Conservation (phyloP, 1,140 invertebrate species). For the Aphelenchoides fujianensis region DNA sequence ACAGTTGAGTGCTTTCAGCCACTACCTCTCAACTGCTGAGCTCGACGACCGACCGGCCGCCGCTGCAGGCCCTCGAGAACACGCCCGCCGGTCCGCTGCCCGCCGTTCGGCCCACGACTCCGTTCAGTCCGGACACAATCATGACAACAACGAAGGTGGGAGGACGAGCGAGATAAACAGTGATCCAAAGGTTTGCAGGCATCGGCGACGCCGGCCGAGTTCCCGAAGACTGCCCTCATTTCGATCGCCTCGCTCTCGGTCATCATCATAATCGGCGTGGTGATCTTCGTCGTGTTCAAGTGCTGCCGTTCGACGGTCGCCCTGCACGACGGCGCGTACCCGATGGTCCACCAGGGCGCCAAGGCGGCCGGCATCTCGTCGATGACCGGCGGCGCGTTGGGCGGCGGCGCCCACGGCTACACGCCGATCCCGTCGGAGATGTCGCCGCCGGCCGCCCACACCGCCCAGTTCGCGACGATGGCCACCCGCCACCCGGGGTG, state of each 20-base stretch:
- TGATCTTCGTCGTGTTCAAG: conserved; percentile 51
- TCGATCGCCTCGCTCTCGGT: conserved; percentile 38
- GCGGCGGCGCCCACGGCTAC: conserved; percentile 32
- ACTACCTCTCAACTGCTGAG: neutral
- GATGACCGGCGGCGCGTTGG: conserved; percentile 1
- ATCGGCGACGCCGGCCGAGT: conserved; percentile 28
- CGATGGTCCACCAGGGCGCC: conserved; percentile 37
- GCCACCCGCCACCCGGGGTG: neutral
- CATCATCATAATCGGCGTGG: conserved; percentile 41
- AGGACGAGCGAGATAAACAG: neutral
- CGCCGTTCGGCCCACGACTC: conserved; percentile 29
- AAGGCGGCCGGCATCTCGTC: conserved; percentile 18
- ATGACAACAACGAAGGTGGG: conserved; percentile 20
- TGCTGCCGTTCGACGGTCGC: conserved; percentile 27
- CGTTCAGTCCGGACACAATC: conserved; percentile 13
- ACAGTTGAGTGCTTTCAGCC: conserved; percentile 14
- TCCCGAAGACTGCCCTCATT: conserved; percentile 45
- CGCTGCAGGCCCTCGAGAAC: conserved; percentile 29
- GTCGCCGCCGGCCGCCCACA: conserved; percentile 31
- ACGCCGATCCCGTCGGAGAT: conserved; percentile 48
- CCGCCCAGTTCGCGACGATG: conserved; percentile 9
- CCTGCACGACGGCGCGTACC: conserved; percentile 33
- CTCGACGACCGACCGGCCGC: neutral
- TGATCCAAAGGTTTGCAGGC: conserved; percentile 21
- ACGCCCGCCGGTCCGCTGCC: conserved; percentile 46